phyloP scores from a whole-genome alignment of 2,888 invertebrate species.

The Ennomos erosarius region DNA sequence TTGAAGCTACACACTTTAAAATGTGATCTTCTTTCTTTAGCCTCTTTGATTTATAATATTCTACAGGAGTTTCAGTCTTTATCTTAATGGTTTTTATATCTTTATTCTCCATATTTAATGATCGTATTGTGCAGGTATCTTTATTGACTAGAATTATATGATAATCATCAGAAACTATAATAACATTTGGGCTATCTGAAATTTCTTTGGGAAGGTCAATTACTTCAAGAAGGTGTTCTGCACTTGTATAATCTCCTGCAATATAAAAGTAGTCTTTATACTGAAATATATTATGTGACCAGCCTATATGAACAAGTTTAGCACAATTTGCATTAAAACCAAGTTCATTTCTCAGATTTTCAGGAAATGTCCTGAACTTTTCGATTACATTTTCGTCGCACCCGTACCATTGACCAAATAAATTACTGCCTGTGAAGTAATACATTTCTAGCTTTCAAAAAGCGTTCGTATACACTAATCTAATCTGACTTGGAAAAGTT shows the following conservation, averaged over 20 bases:
- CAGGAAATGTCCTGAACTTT: constrained; percentile 50
- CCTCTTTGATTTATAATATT: constrained; percentile 46
- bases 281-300: constrained; percentile 74
- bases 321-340: constrained; percentile 42
- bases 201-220: constrained; percentile 56
- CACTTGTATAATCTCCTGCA: constrained; percentile 62
- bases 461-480: too few relatives aligned
- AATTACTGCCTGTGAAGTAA: constrained; percentile 68
- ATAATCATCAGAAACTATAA: constrained; percentile 67
- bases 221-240: constrained; percentile 49
- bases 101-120: constrained; percentile 54
- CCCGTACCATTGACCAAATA: constrained; percentile 74
- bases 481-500: too few relatives aligned
- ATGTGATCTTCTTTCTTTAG: constrained; percentile 47
- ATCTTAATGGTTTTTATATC: constrained; percentile 53
- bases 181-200: constrained; percentile 37
- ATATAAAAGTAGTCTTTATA: constrained; percentile 55
- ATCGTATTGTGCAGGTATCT: constrained; percentile 53
- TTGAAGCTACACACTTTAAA: constrained; percentile 52
- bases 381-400: constrained; percentile 47
- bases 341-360: constrained; percentile 20
- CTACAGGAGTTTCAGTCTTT: constrained; percentile 51
- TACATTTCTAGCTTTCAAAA: constrained; percentile 39
- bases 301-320: constrained; percentile 58
- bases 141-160: constrained; percentile 55